phyloP scores from a whole-genome alignment of 2,797 vertebrate genomes.

The Arnoldichthys spilopterus region DNA sequence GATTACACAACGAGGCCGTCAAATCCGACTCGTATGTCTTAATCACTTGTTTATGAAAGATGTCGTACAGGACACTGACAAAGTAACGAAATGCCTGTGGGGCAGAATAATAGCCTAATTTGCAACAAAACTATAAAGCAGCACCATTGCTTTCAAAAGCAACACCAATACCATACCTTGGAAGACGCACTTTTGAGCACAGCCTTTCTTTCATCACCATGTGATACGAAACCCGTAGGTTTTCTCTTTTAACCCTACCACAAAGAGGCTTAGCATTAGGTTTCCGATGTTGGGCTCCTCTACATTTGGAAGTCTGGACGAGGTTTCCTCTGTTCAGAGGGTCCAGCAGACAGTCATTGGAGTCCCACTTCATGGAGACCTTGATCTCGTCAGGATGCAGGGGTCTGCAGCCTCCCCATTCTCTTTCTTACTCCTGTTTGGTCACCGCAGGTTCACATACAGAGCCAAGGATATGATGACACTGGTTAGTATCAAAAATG shows the following conservation, averaged over 20 bases:
- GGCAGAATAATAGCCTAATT: constrained; percentile 13
- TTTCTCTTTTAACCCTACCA: constrained; percentile 36
- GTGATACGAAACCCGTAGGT: constrained; percentile 36
- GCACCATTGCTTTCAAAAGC: constrained; percentile 32
- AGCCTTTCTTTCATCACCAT: constrained; percentile 20
- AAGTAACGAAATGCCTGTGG: neutral
- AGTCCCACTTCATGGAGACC: constrained; percentile 26
- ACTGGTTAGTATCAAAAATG: constrained; percentile 88
- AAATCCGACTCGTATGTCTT: neutral
- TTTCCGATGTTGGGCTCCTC: constrained; percentile 33
- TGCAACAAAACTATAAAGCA: constrained; percentile 51
- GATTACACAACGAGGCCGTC: no score
- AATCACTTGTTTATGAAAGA: neutral
- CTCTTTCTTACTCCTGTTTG: constrained; percentile 8
- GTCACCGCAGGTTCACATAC: constrained; percentile 87
- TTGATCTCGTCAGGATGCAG: constrained; percentile 18
- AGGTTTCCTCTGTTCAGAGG: constrained; percentile 17
- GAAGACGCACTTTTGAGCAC: constrained; percentile 38
- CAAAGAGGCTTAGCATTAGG: constrained; percentile 41
- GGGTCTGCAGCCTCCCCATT: neutral
- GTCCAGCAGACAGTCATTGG: constrained; percentile 30
- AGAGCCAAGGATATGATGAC: constrained; percentile 84
- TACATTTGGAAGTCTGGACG: constrained; percentile 29
- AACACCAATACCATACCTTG: constrained; percentile 51
- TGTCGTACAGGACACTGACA: neutral